Conservation (phyloP, 2,113 vertebrate genomes). For the Heliornis fulica region DNA sequence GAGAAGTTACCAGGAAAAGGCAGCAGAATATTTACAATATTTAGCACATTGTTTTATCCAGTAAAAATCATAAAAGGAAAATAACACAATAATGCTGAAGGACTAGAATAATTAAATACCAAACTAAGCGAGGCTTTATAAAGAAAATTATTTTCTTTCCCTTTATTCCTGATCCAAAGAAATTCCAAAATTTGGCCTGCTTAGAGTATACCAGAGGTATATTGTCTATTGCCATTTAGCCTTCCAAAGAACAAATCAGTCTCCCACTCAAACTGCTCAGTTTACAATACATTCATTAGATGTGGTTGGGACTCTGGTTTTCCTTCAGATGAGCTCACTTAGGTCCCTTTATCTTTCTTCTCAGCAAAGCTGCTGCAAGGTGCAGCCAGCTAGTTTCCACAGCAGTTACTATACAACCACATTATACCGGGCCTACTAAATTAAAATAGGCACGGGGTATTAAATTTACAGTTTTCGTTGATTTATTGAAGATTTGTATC, state of each 20-base stretch:
- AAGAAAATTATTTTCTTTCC: neutral
- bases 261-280: neutral
- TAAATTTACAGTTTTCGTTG: neutral
- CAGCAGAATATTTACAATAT: neutral
- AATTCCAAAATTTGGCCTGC: neutral
- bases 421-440: neutral
- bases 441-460: constrained; percentile 1
- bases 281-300: neutral
- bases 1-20: neutral
- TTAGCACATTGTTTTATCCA: neutral
- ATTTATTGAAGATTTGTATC: neutral
- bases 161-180: neutral
- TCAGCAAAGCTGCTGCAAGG: neutral
- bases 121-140: neutral
- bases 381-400: neutral
- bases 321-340: neutral
- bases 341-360: neutral
- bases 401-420: neutral
- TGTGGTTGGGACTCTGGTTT: neutral
- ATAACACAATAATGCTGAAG: neutral
- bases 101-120: neutral
- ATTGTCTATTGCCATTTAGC: neutral
- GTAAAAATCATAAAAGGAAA: neutral
- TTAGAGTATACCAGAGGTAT: neutral
- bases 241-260: neutral